Evolutionary conservation across 2,113 vertebrate species (phyloP).

Genomic region (Uria lomvia): DNA sequence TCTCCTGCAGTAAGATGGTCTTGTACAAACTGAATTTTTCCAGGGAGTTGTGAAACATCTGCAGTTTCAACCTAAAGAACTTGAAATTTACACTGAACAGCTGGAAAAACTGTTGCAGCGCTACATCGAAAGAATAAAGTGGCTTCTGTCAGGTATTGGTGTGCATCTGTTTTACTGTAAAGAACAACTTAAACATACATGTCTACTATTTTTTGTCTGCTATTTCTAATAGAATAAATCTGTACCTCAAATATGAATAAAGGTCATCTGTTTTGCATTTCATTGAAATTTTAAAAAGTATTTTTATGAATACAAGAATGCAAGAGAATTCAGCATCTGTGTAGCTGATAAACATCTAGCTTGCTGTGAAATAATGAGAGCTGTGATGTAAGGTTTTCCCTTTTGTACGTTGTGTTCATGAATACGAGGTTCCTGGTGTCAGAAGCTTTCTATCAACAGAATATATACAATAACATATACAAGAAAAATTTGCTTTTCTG

Average conservation of each 20-base stretch:
- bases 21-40: slow-evolving; percentile 7
- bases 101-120: slow-evolving; percentile 62
- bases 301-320: neutral
- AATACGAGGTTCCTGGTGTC: neutral
- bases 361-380: neutral
- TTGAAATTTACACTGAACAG: slow-evolving; percentile 65
- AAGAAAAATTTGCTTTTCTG: neutral
- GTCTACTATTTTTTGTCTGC: neutral
- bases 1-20: neutral
- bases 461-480: neutral
- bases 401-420: neutral
- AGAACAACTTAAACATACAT: neutral
- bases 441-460: neutral
- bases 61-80: slow-evolving; percentile 71
- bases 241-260: neutral
- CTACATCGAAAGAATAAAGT: slow-evolving; percentile 75
- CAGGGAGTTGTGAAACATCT: slow-evolving; percentile 79
- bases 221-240: neutral
- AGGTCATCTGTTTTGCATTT: neutral
- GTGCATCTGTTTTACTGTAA: neutral
- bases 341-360: neutral
- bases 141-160: slow-evolving; percentile 81
- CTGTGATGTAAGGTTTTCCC: neutral
- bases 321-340: neutral
- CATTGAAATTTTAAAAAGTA: neutral